Evolutionary conservation across 1,140 invertebrate genomes (phyloP), one percentile per base, ranked within the genome.

Genomic region (Plodia interpunctella): DNA sequence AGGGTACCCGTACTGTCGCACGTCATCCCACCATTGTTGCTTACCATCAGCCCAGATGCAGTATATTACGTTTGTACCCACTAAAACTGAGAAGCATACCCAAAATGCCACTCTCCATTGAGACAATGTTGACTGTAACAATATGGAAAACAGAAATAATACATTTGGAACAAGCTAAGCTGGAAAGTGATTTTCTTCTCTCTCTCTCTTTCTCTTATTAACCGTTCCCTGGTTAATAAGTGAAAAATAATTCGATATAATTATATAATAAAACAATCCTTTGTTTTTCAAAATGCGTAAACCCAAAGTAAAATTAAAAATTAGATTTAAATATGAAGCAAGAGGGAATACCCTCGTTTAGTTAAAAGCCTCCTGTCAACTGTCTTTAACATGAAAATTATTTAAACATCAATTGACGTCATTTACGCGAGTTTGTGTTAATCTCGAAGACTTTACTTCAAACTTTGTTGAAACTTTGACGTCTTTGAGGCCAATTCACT

Each of bases 31-130:
- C 62, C 91, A 91, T 68, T 96, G 94, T 28, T 93, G 91, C 62
- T 94, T 92, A 5, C 93, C 94, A 49, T 93, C 94, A 0, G 93
- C 94, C 87, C 92, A 94, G 13, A 96, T 66, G 19, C 93, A 80
- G 73, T 95, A 97, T 1, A 96, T 69, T 0, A 95, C 62, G 62
- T 95, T 95, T 0, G 95, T 95, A n/a, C 93, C 80, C 2, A 93
- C 80, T 32, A 96, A 94, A 0, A 96, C 92, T 0, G 78, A 93
- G 53, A 95, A 92, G 2, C 94, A 92, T 18, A 97, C 94, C 93
- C 95, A 97, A 80, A 97, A 97, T 0, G 97, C 95, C 0, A 91
- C 77, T 55, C 94, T 91, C 96, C 96, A 97, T 83, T 96, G 92
- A 1, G 86, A 77, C 9, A 94, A 67, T n/a, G 93, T 92, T 71